Evolutionary conservation across 2,797 vertebrate species (phyloP).

Genomic region (Microctenopoma steveboyesi): DNA sequence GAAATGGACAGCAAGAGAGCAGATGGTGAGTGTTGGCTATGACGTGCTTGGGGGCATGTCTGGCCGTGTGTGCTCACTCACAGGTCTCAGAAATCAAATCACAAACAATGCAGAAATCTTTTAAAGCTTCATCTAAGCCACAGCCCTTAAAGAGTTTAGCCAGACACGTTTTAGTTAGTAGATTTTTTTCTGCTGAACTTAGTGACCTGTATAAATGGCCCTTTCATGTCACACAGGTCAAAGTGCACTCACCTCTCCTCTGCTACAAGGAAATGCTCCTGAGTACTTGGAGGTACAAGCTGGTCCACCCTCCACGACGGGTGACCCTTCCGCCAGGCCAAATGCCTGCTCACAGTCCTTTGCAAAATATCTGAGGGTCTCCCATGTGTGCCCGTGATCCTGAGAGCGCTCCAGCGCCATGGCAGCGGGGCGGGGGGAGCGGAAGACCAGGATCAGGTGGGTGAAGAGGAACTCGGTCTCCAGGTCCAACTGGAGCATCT

Average conservation of each 20-base stretch:
- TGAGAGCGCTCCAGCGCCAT: constrained; percentile 94
- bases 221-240: neutral
- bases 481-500: constrained; percentile 90
- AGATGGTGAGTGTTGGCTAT: constrained; percentile 36
- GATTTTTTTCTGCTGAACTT: neutral
- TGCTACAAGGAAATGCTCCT: constrained; percentile 88
- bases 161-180: neutral
- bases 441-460: constrained; percentile 94
- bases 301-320: constrained; percentile 59
- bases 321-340: constrained; percentile 82
- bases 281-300: constrained; percentile 95
- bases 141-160: too few species aligned
- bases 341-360: constrained; percentile 88
- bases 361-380: constrained; percentile 89
- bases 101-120: constrained; percentile 8
- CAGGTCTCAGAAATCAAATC: constrained; percentile 32
- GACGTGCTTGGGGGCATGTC: constrained; percentile 18
- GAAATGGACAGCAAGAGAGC: constrained; percentile 39
- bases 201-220: neutral
- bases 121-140: constrained; percentile 1
- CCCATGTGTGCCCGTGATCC: constrained; percentile 91
- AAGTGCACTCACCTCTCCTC: constrained; percentile 91
- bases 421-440: constrained; percentile 90
- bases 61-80: constrained; percentile 23
- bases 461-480: constrained; percentile 94